A percentile compares a stretch with the other conserved stretches of the same genome.
phyloP scores from a whole-genome alignment of 2,888 invertebrate species.

The Oscheius sp. region DNA sequence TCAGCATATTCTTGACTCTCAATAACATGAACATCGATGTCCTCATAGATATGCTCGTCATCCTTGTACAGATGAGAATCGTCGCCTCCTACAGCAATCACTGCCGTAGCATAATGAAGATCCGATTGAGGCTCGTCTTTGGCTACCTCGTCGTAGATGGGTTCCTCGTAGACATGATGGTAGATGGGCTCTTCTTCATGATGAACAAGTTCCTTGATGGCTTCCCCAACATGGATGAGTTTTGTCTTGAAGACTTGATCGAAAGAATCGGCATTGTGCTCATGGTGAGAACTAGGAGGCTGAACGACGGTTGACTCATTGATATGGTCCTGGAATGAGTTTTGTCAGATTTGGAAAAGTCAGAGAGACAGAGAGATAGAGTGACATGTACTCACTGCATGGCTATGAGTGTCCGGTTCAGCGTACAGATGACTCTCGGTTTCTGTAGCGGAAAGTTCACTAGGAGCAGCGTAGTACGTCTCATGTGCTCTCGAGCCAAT shows the following conservation, averaged over 20 bases:
- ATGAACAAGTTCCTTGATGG: conserved; percentile 18
- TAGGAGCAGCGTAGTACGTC: no score
- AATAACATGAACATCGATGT: conserved; percentile 28
- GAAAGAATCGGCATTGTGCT: conserved; percentile 3
- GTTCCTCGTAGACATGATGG: conserved; percentile 31
- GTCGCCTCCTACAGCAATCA: conserved; percentile 17
- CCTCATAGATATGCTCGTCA: conserved; percentile 37
- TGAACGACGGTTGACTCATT: conserved; percentile 28
- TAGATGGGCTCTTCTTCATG: conserved; percentile 33
- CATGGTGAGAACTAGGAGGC: conserved; percentile 22
- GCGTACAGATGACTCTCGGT: background rate
- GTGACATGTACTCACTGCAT: no score
- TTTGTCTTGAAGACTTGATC: conserved; percentile 4
- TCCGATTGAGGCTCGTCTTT: background rate
- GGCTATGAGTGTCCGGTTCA: background rate
- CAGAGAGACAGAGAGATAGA: no score
- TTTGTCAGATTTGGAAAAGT: background rate
- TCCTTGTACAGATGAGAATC: conserved; percentile 31
- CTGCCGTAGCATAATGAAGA: conserved; percentile 33
- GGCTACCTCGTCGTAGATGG: conserved; percentile 30
- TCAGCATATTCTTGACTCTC: conserved; percentile 24
- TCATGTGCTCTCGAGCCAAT: no score
- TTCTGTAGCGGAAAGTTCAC: no score
- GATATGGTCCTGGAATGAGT: conserved; percentile 10
- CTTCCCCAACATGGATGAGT: conserved; percentile 22